Evolutionary conservation across 2,888 invertebrate genomes (phyloP).

Genomic region (Chalcis sispes): DNA sequence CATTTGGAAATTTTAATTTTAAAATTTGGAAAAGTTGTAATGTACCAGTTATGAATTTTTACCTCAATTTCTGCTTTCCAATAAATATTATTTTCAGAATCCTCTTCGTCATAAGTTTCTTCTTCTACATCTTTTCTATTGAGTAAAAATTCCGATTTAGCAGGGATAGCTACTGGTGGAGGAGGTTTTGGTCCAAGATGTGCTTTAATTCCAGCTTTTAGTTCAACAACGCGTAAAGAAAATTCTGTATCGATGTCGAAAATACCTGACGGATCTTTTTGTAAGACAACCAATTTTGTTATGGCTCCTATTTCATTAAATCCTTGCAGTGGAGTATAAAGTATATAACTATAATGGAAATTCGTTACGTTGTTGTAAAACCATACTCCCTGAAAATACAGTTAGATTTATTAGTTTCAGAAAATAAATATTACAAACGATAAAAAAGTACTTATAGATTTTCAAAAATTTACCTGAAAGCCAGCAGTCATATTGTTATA

Average conservation of each 20-base stretch:
- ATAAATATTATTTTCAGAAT: constrained; percentile 75
- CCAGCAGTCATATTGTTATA: constrained; percentile 87
- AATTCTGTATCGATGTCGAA: constrained; percentile 82
- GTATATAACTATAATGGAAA: constrained; percentile 86
- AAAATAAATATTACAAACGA: no score
- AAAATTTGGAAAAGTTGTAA: no score
- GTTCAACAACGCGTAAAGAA: constrained; percentile 82
- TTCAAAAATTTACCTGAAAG: constrained; percentile 77
- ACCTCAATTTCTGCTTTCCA: constrained; percentile 80
- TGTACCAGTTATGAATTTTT: constrained; percentile 34
- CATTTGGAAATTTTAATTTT: no score
- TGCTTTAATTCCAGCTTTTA: constrained; percentile 78
- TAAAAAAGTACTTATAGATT: neutral
- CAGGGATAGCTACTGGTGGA: constrained; percentile 64
- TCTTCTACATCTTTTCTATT: constrained; percentile 18
- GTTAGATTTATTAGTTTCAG: no score
- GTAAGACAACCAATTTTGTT: constrained; percentile 82
- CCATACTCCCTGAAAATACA: constrained; percentile 85
- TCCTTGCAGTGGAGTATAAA: constrained; percentile 87
- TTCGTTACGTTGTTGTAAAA: constrained; percentile 82
- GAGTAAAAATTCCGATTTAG: constrained; percentile 56
- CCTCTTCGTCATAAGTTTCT: constrained; percentile 68
- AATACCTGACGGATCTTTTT: constrained; percentile 70
- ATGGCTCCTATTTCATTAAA: constrained; percentile 88
- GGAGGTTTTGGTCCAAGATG: constrained; percentile 68